Evolutionary conservation across 2,797 vertebrate species (phyloP).

Genomic region (Oreochromis mossambicus): DNA sequence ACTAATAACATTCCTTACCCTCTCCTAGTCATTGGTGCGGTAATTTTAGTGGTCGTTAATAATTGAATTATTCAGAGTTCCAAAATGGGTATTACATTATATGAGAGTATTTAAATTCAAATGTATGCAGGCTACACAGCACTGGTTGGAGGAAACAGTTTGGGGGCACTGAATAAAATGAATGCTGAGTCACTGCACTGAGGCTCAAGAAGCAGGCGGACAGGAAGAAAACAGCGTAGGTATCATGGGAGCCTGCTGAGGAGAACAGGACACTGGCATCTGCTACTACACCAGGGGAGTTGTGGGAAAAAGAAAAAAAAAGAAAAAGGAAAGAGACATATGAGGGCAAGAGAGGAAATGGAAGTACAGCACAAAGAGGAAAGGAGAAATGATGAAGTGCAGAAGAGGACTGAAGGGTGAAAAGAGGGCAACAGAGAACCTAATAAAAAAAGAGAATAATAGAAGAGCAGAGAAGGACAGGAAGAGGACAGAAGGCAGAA

Average conservation of each 20-base stretch:
- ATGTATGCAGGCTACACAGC: neutral
- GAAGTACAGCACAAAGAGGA: neutral
- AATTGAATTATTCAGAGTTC: neutral
- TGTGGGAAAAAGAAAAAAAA: neutral
- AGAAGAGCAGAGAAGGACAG: neutral
- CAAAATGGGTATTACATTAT: neutral
- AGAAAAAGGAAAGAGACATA: neutral
- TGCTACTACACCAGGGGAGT: constrained; percentile 17
- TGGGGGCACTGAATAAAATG: neutral
- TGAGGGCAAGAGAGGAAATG: neutral
- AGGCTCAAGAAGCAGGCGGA: constrained; percentile 31
- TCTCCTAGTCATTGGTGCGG: neutral
- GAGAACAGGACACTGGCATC: constrained; percentile 49
- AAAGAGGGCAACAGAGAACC: neutral
- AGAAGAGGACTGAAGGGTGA: neutral
- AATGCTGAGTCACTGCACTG: constrained; percentile 62
- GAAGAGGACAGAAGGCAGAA: neutral
- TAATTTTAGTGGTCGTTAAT: neutral
- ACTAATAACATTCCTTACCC: neutral
- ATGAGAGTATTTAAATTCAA: neutral
- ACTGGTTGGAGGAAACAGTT: neutral
- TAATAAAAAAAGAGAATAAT: neutral
- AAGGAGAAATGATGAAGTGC: neutral
- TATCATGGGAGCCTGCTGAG: constrained; percentile 44
- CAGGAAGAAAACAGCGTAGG: constrained; percentile 33